Evolutionary conservation across 2,888 invertebrate genomes (phyloP), one percentile per base, ranked within the genome.

Genomic region (Aelia acuminata): DNA sequence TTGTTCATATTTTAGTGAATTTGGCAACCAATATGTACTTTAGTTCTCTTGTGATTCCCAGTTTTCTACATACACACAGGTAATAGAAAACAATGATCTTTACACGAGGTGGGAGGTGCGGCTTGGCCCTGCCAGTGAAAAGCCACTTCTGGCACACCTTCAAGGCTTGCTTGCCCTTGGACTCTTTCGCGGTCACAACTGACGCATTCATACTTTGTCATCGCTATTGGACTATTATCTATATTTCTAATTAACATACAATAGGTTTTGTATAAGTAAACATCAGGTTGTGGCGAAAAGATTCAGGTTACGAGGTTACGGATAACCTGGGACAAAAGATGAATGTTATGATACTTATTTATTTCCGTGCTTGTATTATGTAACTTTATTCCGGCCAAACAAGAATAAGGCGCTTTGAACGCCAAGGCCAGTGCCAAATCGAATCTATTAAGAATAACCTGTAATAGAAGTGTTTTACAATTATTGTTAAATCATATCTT

Each of bases 141-240:
- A 39, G 35, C 75, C 39, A 11, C 43, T 22, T 13, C 15, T 80
- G 80, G 80, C 80, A 43, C 80, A 43, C 80, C 80, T n/a, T 80
- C 80, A 11, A 39, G 39, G 39, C 11, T 47, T 15, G 39, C 11
- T 47, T 15, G 80, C 80, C 80, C 80, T 80, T 80, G 80, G 80
- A n/a, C 80, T 80, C 80, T 43, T n/a, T 80, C 80, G 80, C 43
- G 80, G 80, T 47, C 80, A 80, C 11, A 7, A 43, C 80, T 80
- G 80, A 80, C 43, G 39, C 80, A 80, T 43, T 80, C 13, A 43
- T n/a, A n/a, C 22, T 80, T 80, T 43, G 80, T 80, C 80, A 80
- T 47, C 43, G 3, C 63, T 35, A 8, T 18, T 5, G 18, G 18
- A 35, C 63, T 70, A 18, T 35, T 70, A 70, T 35, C 18, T 4